phyloP scores from a whole-genome alignment of 1,140 invertebrate genomes.

The Plodia interpunctella region DNA sequence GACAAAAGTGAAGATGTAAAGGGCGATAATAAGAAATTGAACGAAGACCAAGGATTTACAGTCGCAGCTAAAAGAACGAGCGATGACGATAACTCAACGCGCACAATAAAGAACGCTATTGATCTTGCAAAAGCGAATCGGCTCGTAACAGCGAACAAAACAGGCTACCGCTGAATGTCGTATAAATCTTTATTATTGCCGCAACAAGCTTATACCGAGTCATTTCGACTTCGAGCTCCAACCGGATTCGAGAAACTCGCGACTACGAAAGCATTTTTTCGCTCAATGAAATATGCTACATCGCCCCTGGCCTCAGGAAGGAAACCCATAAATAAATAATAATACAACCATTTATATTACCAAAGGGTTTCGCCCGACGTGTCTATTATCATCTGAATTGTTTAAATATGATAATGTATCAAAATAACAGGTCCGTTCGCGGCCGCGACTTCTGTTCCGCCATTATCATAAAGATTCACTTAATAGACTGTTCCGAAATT shows the following conservation, averaged over 20 bases:
- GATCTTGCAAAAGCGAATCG: conserved; percentile 71
- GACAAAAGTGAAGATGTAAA: conserved; percentile 40
- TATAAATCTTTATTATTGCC: conserved; percentile 76
- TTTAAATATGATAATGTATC: conserved; percentile 76
- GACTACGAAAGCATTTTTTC: conserved; percentile 70
- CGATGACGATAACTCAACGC: conserved; percentile 61
- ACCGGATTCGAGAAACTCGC: conserved; percentile 69
- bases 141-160: conserved; percentile 71
- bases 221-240: conserved; percentile 58
- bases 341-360: conserved; percentile 76
- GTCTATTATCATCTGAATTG: conserved; percentile 76
- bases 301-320: conserved; percentile 62
- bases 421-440: conserved; percentile 68
- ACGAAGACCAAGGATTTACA: conserved; percentile 40
- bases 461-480: conserved; percentile 74
- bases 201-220: conserved; percentile 68
- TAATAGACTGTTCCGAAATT: conserved; percentile 73
- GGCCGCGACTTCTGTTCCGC: conserved; percentile 70
- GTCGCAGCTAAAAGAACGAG: conserved; percentile 46
- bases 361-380: conserved; percentile 73
- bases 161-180: conserved; percentile 72
- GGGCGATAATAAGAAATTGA: conserved; percentile 53
- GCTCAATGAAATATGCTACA: conserved; percentile 71
- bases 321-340: conserved; percentile 76
- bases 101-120: conserved; percentile 70